Evolutionary conservation across 2,113 vertebrate genomes (phyloP).

Genomic region (Anhinga rufa): DNA sequence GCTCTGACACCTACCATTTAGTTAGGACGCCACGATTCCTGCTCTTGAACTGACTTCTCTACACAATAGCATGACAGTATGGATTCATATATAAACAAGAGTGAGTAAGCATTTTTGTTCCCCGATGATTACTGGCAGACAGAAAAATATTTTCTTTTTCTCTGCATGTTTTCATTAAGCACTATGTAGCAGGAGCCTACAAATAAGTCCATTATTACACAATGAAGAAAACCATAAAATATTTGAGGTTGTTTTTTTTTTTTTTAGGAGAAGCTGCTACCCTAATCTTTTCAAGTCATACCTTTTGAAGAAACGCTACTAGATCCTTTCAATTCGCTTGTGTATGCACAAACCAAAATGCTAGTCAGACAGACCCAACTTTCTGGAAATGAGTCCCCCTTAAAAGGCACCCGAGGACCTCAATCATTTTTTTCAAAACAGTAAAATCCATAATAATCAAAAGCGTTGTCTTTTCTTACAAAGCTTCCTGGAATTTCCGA

Average conservation of each 20-base stretch:
- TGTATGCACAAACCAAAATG: not conserved
- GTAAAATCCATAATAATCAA: not conserved
- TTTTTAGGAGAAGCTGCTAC: not conserved
- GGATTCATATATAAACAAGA: not conserved
- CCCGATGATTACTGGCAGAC: not conserved
- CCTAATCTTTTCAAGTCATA: not conserved
- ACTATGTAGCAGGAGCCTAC: not conserved
- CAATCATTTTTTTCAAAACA: not conserved
- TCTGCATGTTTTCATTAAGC: not conserved
- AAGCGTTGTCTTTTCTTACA: slow-evolving; percentile 70
- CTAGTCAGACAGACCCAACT: not conserved
- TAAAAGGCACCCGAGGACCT: not conserved
- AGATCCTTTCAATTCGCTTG: not conserved
- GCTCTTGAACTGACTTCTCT: not conserved
- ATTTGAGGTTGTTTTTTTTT: rapidly evolving
- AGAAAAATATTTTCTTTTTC: not conserved
- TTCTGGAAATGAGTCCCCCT: not conserved
- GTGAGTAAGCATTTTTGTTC: not conserved
- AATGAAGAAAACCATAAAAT: not conserved
- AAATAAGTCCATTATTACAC: not conserved
- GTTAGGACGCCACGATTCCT: not conserved
- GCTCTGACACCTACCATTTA: not conserved
- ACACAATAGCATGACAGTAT: not conserved
- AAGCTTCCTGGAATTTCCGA: slow-evolving; percentile 91
- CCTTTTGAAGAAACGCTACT: not conserved